Percentiles rank a stretch among this genome's conserved stretches.
Conservation (phyloP, 2,888 invertebrate species). For the Patella depressa region DNA sequence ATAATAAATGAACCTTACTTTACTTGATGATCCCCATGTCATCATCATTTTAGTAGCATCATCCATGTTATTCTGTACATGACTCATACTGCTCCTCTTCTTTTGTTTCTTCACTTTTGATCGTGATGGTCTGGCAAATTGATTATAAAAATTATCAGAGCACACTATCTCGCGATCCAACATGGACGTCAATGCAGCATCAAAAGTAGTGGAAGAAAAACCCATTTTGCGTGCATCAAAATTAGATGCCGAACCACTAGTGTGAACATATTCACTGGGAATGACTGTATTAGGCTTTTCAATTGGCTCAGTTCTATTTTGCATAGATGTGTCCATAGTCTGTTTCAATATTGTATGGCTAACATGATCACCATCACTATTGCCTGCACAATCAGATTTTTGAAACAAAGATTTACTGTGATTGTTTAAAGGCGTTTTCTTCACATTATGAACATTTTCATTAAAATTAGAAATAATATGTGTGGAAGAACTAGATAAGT, state of each 20-base stretch:
- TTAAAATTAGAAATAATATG: no score
- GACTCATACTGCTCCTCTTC: constrained; percentile 2
- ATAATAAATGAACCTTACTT: constrained; percentile 30
- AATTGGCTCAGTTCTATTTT: no score
- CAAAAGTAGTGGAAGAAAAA: constrained; percentile 58
- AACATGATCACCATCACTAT: no score
- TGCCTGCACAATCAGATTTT: no score
- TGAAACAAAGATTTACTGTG: no score
- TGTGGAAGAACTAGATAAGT: no score
- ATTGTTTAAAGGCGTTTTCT: no score
- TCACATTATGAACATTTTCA: no score
- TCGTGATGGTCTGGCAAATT: constrained; percentile 51
- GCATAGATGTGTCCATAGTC: no score
- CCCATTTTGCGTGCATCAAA: constrained; percentile 62
- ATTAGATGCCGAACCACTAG: constrained; percentile 46
- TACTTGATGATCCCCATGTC: constrained; percentile 47
- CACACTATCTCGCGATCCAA: constrained; percentile 42
- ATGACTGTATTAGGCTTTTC: constrained; percentile 26
- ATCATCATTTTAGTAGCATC: constrained; percentile 23
- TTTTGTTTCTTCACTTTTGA: neutral
- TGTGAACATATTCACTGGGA: constrained; percentile 58
- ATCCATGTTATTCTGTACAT: constrained; percentile 1
- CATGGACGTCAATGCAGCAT: constrained; percentile 58
- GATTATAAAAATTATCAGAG: constrained; percentile 48
- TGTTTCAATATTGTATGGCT: no score